Percentiles rank a stretch among this genome's conserved stretches.
These are phyloP conservation scores for Crotalus viridis DNA, from an alignment of 2,113 vertebrate species.

Conservation along the genomic window DNA sequence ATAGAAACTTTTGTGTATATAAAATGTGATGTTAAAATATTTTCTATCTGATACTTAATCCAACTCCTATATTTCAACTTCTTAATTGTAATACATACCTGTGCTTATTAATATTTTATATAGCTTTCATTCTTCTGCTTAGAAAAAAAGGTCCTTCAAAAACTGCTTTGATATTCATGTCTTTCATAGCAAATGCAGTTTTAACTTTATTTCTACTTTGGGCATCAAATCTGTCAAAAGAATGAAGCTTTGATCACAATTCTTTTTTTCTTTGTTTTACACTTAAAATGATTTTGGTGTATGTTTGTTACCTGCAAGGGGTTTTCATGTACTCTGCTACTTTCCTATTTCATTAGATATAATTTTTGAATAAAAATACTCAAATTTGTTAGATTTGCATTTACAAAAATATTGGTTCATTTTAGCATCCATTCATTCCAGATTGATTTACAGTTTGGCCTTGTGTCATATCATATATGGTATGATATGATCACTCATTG, in stretches of 20 bases:
- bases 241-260: conserved; percentile 21
- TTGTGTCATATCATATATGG: neutral
- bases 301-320: conserved; percentile 9
- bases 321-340: conserved; percentile 12
- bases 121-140: conserved; percentile 22
- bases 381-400: neutral
- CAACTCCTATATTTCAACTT: neutral
- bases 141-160: neutral
- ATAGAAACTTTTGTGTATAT: conserved; percentile 12
- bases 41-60: conserved; percentile 4
- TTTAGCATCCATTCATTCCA: neutral
- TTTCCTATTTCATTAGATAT: neutral
- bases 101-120: conserved; percentile 24
- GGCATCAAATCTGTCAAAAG: conserved; percentile 13
- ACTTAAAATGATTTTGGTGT: conserved; percentile 9
- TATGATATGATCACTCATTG: neutral
- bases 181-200: conserved; percentile 11
- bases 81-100: neutral
- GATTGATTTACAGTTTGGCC: neutral
- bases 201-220: conserved; percentile 19
- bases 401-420: neutral
- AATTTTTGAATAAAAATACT: neutral
- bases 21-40: neutral
- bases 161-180: conserved; percentile 19
- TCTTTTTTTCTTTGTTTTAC: conserved; percentile 2